Evolutionary conservation across 2,888 invertebrate genomes (phyloP), one percentile per base, ranked within the genome.

Genomic region (Melanostoma scalare): DNA sequence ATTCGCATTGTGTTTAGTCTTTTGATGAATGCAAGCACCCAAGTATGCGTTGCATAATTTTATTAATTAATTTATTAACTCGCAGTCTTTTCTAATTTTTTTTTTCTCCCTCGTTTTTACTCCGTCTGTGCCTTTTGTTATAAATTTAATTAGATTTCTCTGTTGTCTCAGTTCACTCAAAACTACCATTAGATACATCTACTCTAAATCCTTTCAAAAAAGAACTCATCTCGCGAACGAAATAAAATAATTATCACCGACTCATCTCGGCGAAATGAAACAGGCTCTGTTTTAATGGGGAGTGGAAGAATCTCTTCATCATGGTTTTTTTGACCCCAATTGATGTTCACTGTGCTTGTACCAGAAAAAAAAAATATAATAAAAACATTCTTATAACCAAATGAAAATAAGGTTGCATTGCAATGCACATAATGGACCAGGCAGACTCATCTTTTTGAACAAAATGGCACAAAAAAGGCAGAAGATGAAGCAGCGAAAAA

Each of bases 321-420:
- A 65, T 50, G 71, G 69, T 75, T 79, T 74, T 69, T 84, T 84
- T 84, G 84, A 84, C 84, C 79, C 78, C 79, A 79, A 84, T 84
- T 84, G 79, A 60, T 74, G 79, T 71, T 76, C 46, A 65, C 55
- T 71, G 61, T 42, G 75, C 50, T 56, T 63, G 44, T 55, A 74
- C 55, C 72, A 44, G 60, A 46, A 71, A 60, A 1, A 1, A 42
- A 10, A 20, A 20, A 71, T 48, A 46, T 3, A 36, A 33, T 31
- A 55, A 75, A 56, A 42, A 61, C 72, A 76, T 71, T 58, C 61
- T 75, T 60, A 71, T 61, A 61, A 50, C 56, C 63, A 65, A 77
- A 76, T 52, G 65, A 50, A 72, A 81, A 72, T 61, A 61, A 48
- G 68, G 46, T 81, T 81, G 76, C 76, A 78, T 10, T 71, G 79